Evolutionary conservation across 1,140 invertebrate species (phyloP), one percentile per base, ranked within the genome.

Genomic region (Lanistes nyassanus): DNA sequence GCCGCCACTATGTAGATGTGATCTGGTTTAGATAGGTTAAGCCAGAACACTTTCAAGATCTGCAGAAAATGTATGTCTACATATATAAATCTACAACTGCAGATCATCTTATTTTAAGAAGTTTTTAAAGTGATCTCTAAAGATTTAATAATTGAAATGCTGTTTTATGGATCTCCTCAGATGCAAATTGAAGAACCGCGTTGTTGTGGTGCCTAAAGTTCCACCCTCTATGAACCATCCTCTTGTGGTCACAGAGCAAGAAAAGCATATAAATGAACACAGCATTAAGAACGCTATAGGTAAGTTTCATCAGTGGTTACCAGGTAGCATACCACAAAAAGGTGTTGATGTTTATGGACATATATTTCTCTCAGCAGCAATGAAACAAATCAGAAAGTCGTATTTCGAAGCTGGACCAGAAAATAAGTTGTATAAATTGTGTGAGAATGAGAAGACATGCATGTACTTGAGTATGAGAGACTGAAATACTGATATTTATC

Each of bases 221-320:
- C 76, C 80, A 67, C 79, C 83, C 19, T 60, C 73, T 23, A 60
- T 89, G 66, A 83, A 83, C 67, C 88, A 90, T 80, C 88, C 88
- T 31, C 67, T 89, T 16, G 68, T 76, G 67, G 82, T 88, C 13
- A 79, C 79, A 37, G 73, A 79, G n/a, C 79, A 83, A 70, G 77
- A 80, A 60, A 83, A 84, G 68, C 86, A 83, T 77, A 85, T 88
- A 72, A 82, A 80, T 75, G 83, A 86, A 39, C 79, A 88, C 76
- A 86, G 87, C 74, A 81, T 88, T 31, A 87, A 89, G 81, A 84
- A 83, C 81, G 86, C 87, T 29, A 89, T 90, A 74, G 84, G 87
- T 89, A 75, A 74, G 84, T 80, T 23, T 60, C n/a, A n/a, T n/a
- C 9, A 47, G 42, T 47, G 0, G 42, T 47, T 47, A 47, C 2